Percentiles rank a stretch among this genome's conserved stretches.
These are phyloP conservation scores for Paralvinella palmiformis DNA, from an alignment of 1,140 invertebrate genomes.

Conservation along the genomic window DNA sequence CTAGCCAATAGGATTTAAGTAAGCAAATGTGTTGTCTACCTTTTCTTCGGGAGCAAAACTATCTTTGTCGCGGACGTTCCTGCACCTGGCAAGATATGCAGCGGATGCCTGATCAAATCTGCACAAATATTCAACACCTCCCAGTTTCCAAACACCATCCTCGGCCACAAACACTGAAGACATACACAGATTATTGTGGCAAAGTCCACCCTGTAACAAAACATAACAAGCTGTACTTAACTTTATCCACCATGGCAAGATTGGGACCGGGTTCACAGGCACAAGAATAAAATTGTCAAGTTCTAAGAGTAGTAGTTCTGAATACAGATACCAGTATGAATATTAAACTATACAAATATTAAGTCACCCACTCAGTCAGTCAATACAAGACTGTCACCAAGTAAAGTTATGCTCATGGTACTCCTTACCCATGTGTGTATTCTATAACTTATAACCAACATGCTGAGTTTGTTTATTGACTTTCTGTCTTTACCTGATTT, in stretches of 20 bases:
- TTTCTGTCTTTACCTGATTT: too few relatives aligned
- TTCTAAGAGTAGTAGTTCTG: neutral
- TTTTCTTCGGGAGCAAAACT: conserved; percentile 68
- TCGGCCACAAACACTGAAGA: conserved; percentile 72
- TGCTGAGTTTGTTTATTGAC: too few relatives aligned
- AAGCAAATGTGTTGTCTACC: conserved; percentile 16
- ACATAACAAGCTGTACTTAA: too few relatives aligned
- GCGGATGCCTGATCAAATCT: conserved; percentile 60
- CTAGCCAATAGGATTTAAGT: neutral
- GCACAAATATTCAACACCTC: conserved; percentile 72
- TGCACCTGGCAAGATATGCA: conserved; percentile 63
- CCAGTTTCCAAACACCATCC: conserved; percentile 76
- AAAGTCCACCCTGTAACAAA: conserved; percentile 59
- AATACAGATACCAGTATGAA: neutral
- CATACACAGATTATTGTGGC: conserved; percentile 72
- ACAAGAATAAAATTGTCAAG: neutral
- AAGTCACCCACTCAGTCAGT: neutral
- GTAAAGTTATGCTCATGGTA: too few relatives aligned
- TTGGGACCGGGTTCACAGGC: too few relatives aligned
- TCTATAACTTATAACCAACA: too few relatives aligned
- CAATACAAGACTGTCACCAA: too few relatives aligned
- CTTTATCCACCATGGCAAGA: too few relatives aligned
- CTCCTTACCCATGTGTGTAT: too few relatives aligned
- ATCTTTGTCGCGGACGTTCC: conserved; percentile 62
- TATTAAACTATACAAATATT: neutral